Evolutionary conservation across 2,888 invertebrate genomes (phyloP).

Genomic region (Leuctra nigra): DNA sequence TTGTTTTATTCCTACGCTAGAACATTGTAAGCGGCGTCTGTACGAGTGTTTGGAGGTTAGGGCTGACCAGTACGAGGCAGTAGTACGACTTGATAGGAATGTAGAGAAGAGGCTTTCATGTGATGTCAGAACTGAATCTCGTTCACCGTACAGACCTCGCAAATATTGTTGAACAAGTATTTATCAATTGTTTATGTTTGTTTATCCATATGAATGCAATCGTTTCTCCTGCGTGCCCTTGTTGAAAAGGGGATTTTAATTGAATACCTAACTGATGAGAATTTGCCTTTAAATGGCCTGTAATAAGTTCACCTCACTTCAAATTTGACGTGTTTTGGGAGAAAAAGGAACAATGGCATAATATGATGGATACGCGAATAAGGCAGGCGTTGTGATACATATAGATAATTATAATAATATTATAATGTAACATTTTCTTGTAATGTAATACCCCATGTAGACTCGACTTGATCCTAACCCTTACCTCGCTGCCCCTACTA

Average conservation of each 20-base stretch:
- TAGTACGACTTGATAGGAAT: not conserved
- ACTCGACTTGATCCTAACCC: not conserved
- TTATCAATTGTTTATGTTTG: slow-evolving; percentile 3
- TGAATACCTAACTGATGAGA: slow-evolving; percentile 9
- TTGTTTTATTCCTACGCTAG: slow-evolving; percentile 9
- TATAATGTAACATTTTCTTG: slow-evolving; percentile 22
- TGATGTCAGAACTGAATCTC: not conserved
- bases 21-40: not conserved
- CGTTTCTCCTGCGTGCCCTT: slow-evolving; percentile 9
- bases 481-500: not conserved
- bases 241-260: slow-evolving; percentile 4
- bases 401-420: slow-evolving; percentile 23
- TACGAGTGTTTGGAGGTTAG: not conserved
- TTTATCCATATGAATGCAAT: slow-evolving; percentile 7
- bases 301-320: slow-evolving; percentile 8
- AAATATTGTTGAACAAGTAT: slow-evolving; percentile 7
- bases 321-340: not conserved
- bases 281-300: slow-evolving; percentile 18
- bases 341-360: slow-evolving; percentile 7
- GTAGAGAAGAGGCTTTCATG: not conserved
- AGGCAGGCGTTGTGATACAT: slow-evolving; percentile 25
- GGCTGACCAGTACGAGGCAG: not conserved
- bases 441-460: slow-evolving; percentile 20
- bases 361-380: slow-evolving; percentile 19
- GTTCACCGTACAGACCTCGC: too few relatives aligned